These are phyloP conservation scores for Magallana gigas DNA, from an alignment of 1,140 invertebrate genomes.

Conservation along the genomic window DNA sequence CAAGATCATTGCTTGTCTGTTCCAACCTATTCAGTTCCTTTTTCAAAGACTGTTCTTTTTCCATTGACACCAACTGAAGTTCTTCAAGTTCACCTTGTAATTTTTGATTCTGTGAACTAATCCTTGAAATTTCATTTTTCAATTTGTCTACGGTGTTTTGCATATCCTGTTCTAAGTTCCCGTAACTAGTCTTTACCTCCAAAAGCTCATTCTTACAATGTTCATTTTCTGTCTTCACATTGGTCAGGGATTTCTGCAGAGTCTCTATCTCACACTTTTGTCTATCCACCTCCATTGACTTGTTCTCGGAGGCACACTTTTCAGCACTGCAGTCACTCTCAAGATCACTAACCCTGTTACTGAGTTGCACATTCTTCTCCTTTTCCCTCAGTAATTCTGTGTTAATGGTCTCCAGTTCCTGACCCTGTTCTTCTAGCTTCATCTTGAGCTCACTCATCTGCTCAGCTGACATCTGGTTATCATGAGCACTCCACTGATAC, in stretches of 20 bases:
- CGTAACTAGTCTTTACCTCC: slow-evolving; percentile 3
- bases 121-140: slow-evolving; percentile 14
- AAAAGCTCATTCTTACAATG: neutral
- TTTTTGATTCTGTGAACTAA: neutral
- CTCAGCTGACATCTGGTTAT: slow-evolving; percentile 41
- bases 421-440: slow-evolving; percentile 30
- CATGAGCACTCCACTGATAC: slow-evolving; percentile 42
- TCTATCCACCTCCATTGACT: neutral
- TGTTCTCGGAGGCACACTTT: neutral
- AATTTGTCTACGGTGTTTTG: neutral
- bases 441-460: slow-evolving; percentile 48
- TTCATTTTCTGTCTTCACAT: neutral
- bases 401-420: slow-evolving; percentile 13
- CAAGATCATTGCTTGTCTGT: slow-evolving; percentile 10
- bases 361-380: slow-evolving; percentile 11
- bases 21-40: slow-evolving; percentile 39
- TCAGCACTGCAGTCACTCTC: slow-evolving; percentile 14
- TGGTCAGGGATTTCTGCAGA: neutral
- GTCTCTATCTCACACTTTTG: slow-evolving; percentile 8
- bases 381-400: neutral
- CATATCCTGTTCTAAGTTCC: slow-evolving; percentile 6
- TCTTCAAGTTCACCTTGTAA: slow-evolving; percentile 26
- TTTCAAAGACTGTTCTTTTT: slow-evolving; percentile 18
- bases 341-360: neutral
- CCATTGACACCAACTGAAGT: neutral